Evolutionary conservation across 2,797 vertebrate species (phyloP).

Genomic region (Microcaecilia unicolor): DNA sequence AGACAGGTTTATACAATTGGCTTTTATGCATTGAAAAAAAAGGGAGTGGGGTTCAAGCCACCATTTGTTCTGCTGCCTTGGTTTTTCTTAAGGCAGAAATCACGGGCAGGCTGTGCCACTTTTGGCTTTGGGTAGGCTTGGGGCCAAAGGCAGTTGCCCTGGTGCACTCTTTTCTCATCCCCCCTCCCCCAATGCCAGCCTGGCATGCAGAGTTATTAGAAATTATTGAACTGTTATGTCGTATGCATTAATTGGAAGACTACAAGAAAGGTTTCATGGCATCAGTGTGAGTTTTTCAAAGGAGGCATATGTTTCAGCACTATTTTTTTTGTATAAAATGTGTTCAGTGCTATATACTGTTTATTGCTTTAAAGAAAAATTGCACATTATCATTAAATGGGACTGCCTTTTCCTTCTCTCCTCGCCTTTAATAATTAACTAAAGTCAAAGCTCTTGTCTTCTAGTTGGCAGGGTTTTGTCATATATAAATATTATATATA

Average conservation of each 20-base stretch:
- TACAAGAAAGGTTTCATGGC: conserved; percentile 13
- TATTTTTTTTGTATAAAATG: conserved; percentile 40
- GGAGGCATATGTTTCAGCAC: conserved; percentile 38
- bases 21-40: too few relatives aligned
- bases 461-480: conserved; percentile 44
- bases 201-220: too few relatives aligned
- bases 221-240: conserved; percentile 28
- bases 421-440: conserved; percentile 25
- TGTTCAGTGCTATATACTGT: conserved; percentile 56
- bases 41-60: too few relatives aligned
- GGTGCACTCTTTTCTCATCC: too few relatives aligned
- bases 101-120: too few relatives aligned
- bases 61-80: too few relatives aligned
- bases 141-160: too few relatives aligned
- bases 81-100: too few relatives aligned
- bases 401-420: conserved; percentile 34
- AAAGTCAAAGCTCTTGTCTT: conserved; percentile 39
- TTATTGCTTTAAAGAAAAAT: conserved; percentile 56
- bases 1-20: too few relatives aligned
- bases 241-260: conserved; percentile 33
- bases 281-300: conserved; percentile 34
- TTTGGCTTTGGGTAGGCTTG: too few relatives aligned
- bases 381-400: conserved; percentile 56
- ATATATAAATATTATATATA: conserved; percentile 53
- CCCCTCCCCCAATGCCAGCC: too few relatives aligned